Conservation (phyloP, 2,797 vertebrate species). For the Ateles fusciceps region DNA sequence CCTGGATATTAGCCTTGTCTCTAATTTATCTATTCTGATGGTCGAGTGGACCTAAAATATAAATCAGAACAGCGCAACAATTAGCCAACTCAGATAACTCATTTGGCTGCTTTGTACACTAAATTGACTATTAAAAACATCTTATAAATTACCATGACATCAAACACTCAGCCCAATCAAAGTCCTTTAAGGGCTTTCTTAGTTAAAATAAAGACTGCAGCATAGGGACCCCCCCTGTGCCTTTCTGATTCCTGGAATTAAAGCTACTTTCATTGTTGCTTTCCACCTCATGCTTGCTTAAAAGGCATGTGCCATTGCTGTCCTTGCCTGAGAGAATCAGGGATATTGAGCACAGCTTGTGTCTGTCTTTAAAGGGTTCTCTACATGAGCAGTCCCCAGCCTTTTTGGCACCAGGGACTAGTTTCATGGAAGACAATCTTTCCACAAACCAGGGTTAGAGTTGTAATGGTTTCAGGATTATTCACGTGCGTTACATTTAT, state of each 20-base stretch:
- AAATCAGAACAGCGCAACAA: background rate
- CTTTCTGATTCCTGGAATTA: background rate
- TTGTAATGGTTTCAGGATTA: too few relatives aligned
- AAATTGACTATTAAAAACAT: background rate
- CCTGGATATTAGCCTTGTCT: background rate
- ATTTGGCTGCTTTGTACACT: background rate
- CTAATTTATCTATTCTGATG: background rate
- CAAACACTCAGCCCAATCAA: background rate
- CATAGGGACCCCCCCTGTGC: fast-evolving
- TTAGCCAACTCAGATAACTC: background rate
- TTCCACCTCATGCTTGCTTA: background rate
- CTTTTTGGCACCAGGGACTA: background rate
- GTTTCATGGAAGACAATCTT: background rate
- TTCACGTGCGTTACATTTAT: too few relatives aligned
- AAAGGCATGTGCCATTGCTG: background rate
- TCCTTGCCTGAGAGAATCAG: background rate
- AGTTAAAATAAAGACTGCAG: background rate
- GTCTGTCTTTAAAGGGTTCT: background rate
- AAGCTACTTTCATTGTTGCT: background rate
- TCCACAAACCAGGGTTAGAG: too few relatives aligned
- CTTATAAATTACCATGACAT: background rate
- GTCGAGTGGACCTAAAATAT: background rate
- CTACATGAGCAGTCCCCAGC: background rate
- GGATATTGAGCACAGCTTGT: background rate
- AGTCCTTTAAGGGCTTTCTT: background rate